Percentiles rank a stretch among this genome's conserved stretches.
phyloP scores from a whole-genome alignment of 2,113 vertebrate species.

The Baryphthengus martii region DNA sequence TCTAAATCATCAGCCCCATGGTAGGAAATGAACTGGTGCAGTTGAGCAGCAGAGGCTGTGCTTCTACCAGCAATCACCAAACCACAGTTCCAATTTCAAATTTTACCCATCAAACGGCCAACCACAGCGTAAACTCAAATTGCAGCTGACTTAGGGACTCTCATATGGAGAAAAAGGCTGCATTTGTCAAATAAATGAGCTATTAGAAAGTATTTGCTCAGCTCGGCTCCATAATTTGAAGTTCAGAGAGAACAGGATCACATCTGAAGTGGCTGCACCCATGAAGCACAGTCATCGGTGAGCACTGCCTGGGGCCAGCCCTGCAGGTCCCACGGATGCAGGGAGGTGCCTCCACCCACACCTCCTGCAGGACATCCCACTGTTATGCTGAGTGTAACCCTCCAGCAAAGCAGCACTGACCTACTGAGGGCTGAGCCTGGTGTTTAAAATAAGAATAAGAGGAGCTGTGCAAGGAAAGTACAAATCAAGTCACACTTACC shows the following conservation, averaged over 20 bases:
- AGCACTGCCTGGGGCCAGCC: neutral
- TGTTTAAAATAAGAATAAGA: neutral
- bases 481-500: neutral
- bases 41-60: neutral
- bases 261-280: fast-evolving
- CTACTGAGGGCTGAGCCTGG: neutral
- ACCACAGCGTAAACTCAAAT: fast-evolving
- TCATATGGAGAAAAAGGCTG: fast-evolving
- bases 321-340: neutral
- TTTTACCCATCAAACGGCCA: neutral
- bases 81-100: neutral
- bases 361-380: neutral
- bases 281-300: fast-evolving
- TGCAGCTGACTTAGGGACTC: neutral
- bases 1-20: neutral
- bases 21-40: neutral
- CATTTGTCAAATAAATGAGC: neutral
- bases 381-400: fast-evolving
- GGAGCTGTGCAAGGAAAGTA: neutral
- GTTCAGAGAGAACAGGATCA: neutral
- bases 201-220: neutral
- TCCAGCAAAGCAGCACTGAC: neutral
- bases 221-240: fast-evolving
- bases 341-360: neutral
- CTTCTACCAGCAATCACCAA: neutral